phyloP scores from a whole-genome alignment of 2,797 vertebrate species.

The Selene dorsalis region DNA sequence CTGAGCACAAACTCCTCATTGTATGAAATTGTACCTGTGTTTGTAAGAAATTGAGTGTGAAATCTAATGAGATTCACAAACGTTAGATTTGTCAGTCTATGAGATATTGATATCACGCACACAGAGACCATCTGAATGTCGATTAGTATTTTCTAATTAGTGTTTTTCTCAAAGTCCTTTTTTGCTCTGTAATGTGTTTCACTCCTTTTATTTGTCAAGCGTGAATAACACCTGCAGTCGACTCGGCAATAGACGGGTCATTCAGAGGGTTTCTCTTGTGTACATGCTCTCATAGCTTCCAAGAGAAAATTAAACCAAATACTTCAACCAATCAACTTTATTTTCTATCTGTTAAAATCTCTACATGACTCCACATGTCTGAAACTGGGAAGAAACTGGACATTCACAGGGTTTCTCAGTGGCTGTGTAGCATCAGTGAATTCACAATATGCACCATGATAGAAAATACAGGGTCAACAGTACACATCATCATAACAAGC shows the following conservation, averaged over 20 bases:
- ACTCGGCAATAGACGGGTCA: too few species aligned
- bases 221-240: too few species aligned
- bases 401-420: neutral
- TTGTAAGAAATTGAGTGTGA: constrained; percentile 27
- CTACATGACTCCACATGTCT: too few species aligned
- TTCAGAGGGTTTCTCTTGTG: too few species aligned
- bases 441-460: neutral
- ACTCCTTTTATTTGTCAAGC: too few species aligned
- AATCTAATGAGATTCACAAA: constrained; percentile 20
- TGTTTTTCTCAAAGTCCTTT: too few species aligned
- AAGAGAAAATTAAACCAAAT: too few species aligned
- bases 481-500: neutral
- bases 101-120: constrained; percentile 15
- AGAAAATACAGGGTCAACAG: neutral
- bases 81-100: constrained; percentile 30
- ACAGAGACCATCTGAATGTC: constrained; percentile 14
- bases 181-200: too few species aligned
- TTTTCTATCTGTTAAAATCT: too few species aligned
- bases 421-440: neutral
- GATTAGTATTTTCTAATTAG: neutral
- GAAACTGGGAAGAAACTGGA: too few species aligned
- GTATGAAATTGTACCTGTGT: neutral
- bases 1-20: constrained; percentile 12
- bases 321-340: too few species aligned
- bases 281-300: too few species aligned